These are phyloP conservation scores for Drosophila putrida DNA, from an alignment of 2,888 invertebrate genomes.

Conservation along the genomic window DNA sequence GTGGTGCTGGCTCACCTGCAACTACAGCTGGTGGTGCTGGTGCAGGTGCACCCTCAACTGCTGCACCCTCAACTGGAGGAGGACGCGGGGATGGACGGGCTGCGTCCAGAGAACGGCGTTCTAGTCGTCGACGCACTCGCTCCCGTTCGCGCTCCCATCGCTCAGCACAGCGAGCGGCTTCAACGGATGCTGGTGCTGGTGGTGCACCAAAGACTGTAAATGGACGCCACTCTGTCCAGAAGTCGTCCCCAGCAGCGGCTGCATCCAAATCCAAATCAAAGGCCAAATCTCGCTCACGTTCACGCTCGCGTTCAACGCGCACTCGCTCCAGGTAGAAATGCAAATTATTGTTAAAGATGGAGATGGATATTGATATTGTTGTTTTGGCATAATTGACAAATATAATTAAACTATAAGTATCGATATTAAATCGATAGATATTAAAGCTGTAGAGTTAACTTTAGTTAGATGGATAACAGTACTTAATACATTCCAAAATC, in stretches of 20 bases:
- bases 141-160: conserved; percentile 71
- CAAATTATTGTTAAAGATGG: neutral
- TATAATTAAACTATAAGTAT: neutral
- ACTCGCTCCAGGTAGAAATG: conserved; percentile 65
- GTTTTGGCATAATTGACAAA: neutral
- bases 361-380: conserved; percentile 2
- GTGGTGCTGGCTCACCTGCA: conserved; percentile 67
- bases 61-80: conserved; percentile 78
- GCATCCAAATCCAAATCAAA: conserved; percentile 51
- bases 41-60: conserved; percentile 60
- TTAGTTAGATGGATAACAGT: no score
- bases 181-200: conserved; percentile 49
- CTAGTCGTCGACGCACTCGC: conserved; percentile 67
- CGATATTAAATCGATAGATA: no score
- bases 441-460: no score
- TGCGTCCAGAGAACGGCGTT: conserved; percentile 81
- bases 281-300: conserved; percentile 72
- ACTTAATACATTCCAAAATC: no score
- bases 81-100: conserved; percentile 29
- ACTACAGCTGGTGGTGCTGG: conserved; percentile 63
- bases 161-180: conserved; percentile 60
- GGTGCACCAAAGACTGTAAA: conserved; percentile 69
- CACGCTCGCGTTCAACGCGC: conserved; percentile 60
- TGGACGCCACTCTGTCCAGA: conserved; percentile 77
- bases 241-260: conserved; percentile 48